phyloP scores from a whole-genome alignment of 1,140 invertebrate genomes.

The Harpegnathos saltator region DNA sequence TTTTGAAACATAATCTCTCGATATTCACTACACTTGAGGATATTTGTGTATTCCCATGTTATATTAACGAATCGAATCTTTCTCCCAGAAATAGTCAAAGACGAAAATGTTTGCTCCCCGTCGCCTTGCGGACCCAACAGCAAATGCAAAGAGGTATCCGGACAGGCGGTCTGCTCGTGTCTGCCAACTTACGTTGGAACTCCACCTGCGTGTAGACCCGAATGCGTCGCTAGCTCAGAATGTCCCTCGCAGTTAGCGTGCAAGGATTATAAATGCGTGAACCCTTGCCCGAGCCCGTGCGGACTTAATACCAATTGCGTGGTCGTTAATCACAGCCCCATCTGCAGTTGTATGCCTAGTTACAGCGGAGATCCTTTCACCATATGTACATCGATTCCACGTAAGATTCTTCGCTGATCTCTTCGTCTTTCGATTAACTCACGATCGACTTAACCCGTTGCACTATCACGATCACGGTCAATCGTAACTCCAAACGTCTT shows the following conservation, averaged over 20 bases:
- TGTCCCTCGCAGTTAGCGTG: constrained; percentile 87
- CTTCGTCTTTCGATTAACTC: too few relatives aligned
- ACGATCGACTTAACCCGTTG: neutral
- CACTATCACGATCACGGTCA: neutral
- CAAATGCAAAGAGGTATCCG: constrained; percentile 86
- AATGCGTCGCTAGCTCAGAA: constrained; percentile 87
- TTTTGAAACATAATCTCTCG: neutral
- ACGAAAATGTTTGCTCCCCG: constrained; percentile 88
- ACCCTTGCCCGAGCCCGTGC: constrained; percentile 88
- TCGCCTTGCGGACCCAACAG: constrained; percentile 92
- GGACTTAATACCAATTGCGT: constrained; percentile 87
- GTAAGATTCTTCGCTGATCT: constrained; percentile 59
- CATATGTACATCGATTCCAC: constrained; percentile 80
- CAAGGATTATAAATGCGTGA: constrained; percentile 87
- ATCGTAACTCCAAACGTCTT: constrained; percentile 28
- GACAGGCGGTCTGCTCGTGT: constrained; percentile 87
- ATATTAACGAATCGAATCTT: constrained; percentile 37
- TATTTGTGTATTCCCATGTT: constrained; percentile 8
- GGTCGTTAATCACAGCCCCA: constrained; percentile 87
- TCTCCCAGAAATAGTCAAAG: constrained; percentile 37
- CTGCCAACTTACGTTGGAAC: constrained; percentile 86
- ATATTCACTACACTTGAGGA: neutral
- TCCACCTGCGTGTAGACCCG: constrained; percentile 86
- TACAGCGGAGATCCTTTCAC: constrained; percentile 88
- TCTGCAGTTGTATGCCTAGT: constrained; percentile 86